Conservation (phyloP, 1,140 invertebrate genomes). For the Diuraphis noxia region DNA sequence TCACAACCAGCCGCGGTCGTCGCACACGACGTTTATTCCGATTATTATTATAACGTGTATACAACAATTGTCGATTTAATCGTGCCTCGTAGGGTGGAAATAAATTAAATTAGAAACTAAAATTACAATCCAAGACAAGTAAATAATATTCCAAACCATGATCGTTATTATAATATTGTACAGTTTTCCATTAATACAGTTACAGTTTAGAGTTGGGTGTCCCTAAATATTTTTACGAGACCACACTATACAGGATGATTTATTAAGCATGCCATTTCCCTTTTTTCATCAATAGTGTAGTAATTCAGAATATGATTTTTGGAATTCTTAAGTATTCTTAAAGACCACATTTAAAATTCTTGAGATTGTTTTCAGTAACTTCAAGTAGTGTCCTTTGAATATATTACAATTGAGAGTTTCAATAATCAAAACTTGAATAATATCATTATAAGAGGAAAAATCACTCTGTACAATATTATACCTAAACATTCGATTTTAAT, state of each 20-base stretch:
- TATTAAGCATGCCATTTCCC: too few species aligned
- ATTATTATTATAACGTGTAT: not conserved
- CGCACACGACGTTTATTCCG: not conserved
- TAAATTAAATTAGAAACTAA: not conserved
- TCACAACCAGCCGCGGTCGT: not conserved
- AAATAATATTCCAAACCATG: not conserved
- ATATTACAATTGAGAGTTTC: too few species aligned
- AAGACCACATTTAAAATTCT: too few species aligned
- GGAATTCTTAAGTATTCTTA: too few species aligned
- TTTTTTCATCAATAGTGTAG: too few species aligned
- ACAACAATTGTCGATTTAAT: not conserved
- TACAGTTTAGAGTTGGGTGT: not conserved
- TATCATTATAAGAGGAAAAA: too few species aligned
- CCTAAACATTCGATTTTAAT: not conserved
- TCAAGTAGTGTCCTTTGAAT: too few species aligned
- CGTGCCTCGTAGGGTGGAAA: not conserved
- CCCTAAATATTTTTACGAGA: not conserved
- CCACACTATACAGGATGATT: too few species aligned
- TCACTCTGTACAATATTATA: too few species aligned
- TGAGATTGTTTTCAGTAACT: too few species aligned
- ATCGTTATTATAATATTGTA: not conserved
- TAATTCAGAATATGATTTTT: too few species aligned
- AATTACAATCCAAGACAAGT: not conserved
- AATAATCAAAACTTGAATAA: too few species aligned
- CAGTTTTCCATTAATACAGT: not conserved